These are phyloP conservation scores for Trochalopteron elliotii DNA, from an alignment of 2,113 vertebrate species.

Conservation along the genomic window DNA sequence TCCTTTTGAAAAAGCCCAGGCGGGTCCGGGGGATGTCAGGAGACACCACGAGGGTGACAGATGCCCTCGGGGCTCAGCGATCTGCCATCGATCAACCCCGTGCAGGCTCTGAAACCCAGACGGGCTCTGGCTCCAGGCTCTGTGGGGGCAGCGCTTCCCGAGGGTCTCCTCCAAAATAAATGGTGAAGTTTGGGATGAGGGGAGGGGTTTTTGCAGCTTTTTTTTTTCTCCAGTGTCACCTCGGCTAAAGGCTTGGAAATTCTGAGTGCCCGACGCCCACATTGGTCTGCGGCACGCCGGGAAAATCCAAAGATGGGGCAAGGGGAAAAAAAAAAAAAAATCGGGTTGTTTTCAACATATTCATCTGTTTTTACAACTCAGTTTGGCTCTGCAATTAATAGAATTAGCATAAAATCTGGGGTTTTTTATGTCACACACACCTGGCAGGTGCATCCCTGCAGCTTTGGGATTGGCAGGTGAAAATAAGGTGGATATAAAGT, in stretches of 20 bases:
- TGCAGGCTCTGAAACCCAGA: neutral
- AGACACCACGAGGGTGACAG: neutral
- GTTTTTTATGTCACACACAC: neutral
- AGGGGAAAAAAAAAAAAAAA: accelerated
- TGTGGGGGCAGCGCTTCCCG: neutral
- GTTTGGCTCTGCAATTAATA: neutral
- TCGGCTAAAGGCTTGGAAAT: neutral
- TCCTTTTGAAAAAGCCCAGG: neutral
- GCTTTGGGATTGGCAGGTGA: neutral
- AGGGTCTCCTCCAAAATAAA: neutral
- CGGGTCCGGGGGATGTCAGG: neutral
- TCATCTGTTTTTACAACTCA: accelerated
- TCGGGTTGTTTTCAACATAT: accelerated
- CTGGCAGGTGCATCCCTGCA: neutral
- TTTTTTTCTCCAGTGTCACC: neutral
- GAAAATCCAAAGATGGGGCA: neutral
- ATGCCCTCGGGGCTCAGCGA: neutral
- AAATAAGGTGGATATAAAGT: accelerated
- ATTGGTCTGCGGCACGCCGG: accelerated
- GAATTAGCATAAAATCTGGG: accelerated
- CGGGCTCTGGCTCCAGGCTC: accelerated
- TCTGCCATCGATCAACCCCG: neutral
- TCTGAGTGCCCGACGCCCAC: accelerated
- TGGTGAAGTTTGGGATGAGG: accelerated
- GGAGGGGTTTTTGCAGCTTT: neutral